A percentile compares a stretch with the other conserved stretches of the same genome.
Conservation (phyloP, 2,113 vertebrate genomes). For the Leuciscus idus region DNA sequence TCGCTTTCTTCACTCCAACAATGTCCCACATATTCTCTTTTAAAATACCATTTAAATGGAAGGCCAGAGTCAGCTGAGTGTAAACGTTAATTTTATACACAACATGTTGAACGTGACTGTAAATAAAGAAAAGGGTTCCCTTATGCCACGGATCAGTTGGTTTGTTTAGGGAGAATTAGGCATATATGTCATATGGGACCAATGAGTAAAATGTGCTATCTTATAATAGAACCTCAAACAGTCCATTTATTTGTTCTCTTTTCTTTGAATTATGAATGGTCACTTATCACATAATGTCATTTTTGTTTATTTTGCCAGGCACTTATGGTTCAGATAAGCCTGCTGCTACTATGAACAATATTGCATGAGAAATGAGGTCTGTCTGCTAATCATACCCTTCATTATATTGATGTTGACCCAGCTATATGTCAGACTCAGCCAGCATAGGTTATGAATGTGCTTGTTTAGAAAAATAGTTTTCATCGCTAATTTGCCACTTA, state of each 20-base stretch:
- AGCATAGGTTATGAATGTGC: neutral
- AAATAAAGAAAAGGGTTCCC: neutral
- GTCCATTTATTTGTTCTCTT: neutral
- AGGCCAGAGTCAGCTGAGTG: neutral
- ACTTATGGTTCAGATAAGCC: neutral
- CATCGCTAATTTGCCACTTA: neutral
- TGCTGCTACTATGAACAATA: neutral
- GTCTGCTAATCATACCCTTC: neutral
- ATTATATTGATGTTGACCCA: neutral
- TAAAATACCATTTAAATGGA: neutral
- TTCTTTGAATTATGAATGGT: slow-evolving; percentile 14
- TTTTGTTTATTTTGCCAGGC: neutral
- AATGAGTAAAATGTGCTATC: neutral
- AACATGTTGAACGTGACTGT: neutral
- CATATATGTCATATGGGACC: neutral
- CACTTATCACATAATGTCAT: neutral
- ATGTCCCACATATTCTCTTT: neutral
- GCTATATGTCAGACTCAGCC: neutral
- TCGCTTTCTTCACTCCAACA: neutral
- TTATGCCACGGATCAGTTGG: neutral
- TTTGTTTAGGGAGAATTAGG: neutral
- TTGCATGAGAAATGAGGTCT: neutral
- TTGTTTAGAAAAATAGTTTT: neutral
- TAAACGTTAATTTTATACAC: neutral
- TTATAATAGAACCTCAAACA: slow-evolving; percentile 3